Evolutionary conservation across 1,140 invertebrate genomes (phyloP), one percentile per base, ranked within the genome.

Genomic region (Heterodera carotae): DNA sequence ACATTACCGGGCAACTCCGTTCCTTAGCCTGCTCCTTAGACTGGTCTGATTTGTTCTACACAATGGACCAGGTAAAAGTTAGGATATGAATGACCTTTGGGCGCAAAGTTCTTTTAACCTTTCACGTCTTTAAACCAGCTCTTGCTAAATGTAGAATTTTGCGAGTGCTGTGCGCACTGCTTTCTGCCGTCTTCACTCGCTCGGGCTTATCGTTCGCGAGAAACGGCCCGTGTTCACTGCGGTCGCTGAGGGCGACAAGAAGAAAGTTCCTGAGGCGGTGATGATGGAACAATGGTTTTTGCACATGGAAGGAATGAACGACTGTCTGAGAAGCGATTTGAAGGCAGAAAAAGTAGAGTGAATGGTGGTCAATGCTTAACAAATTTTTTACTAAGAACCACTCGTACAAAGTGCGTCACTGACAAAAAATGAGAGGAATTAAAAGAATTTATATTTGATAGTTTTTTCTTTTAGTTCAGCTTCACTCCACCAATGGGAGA

Each of bases 231-330:
- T 43, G 79, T 88, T 56, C 84, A 89, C 80, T 89, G 88, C 88
- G 83, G 80, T 74, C 81, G 84, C 43, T 56, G 79, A 2, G 67
- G 88, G 8, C 53, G 76, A 73, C 82, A 83, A 39, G 59, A 48
- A 39, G 31, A 56, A 56, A 56, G 48, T 18, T 25, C 62, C 62
- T 43, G 97, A 99, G 87, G 95, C 95, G 0, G 90, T 98, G 80
- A 91, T 97, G 2, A 98, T 97, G 88, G 94, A 95, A 0, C 97
- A 99, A 89, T 99, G 97, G 97, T 98, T 91, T 87, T 36, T 85
- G 36, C 66, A 83, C 36, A 76, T 73, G 43, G 90, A 91, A 74
- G 92, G 93, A 69, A 94, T 96, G 93, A 93, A 94, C 3, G 88
- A 89, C 4, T 90, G 92, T 56, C 93, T 94, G 67, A 68, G 69